Base-by-base conservation (phyloP, 2,797 vertebrate species). In the Chrysocyon brachyurus region DNA sequence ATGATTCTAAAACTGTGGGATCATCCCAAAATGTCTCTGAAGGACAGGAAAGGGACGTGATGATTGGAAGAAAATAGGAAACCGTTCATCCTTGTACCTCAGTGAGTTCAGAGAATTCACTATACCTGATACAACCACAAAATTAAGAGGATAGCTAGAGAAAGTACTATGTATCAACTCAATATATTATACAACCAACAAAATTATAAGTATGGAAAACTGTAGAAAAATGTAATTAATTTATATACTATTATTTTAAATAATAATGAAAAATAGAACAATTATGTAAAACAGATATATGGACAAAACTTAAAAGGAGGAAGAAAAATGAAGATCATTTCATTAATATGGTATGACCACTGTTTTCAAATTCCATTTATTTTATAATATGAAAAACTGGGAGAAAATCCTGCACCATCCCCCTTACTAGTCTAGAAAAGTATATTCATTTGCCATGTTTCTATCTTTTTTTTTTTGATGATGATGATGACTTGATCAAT, bases 361-460 rank as follows among this genome's bases (percentile, higher is more conserved):
- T 83, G 21, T 79, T 83, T 94, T 82, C 22, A 40, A 82, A 92
- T 63, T 84, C 21, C 2, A 85, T 79, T 83, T 94, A 33, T 85
- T 97, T 93, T 36, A 66, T 72, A 68, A 88, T 56, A 22, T 31
- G 12, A 61, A n/a, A 83, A 90, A 61, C 52, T 56, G 57, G 14
- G 16, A 3, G 17, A 2, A 36, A 56, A 36, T 81, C 28, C 63
- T 7, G 4, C 36, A 81, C 40, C 33, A 89, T 36, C 33, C 22
- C 17, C 56, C 82, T 95, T 94, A 61, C 8, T 91, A 64, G 14
- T 77, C 70, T 73, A 94, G 84, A 85, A 96, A 86, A 77, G 6
- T 11, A 31, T 46, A 56, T 78, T 28, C 4, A 82, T 72, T 78
- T 56, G 14, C 31, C 49, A 24, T 24, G 14, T 26, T 87, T 24